Conservation (phyloP, 1,140 invertebrate species). For the Caenorhabditis latens region DNA sequence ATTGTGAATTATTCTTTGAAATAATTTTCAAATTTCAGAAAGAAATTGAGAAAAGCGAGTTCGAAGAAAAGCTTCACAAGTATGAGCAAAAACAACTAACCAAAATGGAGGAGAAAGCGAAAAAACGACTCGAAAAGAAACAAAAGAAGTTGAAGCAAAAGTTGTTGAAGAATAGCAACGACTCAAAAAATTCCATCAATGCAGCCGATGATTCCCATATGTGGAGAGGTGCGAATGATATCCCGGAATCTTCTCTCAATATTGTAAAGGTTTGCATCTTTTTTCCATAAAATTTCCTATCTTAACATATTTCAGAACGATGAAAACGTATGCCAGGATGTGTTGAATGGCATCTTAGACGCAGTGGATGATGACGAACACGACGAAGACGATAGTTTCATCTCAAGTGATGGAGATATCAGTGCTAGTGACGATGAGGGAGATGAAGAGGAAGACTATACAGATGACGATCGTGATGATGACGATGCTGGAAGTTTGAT, state of each 20-base stretch:
- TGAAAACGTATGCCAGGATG: not conserved
- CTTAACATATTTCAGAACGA: not conserved
- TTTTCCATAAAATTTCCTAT: too few relatives aligned
- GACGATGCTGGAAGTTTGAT: constrained; percentile 37
- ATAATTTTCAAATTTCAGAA: not conserved
- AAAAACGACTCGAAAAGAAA: not conserved
- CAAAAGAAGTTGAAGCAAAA: not conserved
- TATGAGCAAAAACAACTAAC: not conserved
- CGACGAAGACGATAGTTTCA: not conserved
- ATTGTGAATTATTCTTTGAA: not conserved
- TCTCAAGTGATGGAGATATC: not conserved
- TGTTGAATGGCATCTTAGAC: not conserved
- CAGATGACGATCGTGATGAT: not conserved
- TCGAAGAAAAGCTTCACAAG: not conserved
- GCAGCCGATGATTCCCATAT: not conserved
- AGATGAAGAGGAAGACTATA: not conserved
- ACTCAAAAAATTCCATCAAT: not conserved
- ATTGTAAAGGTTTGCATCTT: too few relatives aligned
- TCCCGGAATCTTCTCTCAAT: too few relatives aligned
- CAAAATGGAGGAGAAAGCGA: not conserved
- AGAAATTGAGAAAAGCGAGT: constrained; percentile 35
- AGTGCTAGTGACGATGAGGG: constrained; percentile 1
- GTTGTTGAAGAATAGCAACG: not conserved
- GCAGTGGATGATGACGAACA: constrained; percentile 14
- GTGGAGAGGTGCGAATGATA: too few relatives aligned